phyloP scores from a whole-genome alignment of 2,888 invertebrate genomes.

The Scelioninae gen. 1 region DNA sequence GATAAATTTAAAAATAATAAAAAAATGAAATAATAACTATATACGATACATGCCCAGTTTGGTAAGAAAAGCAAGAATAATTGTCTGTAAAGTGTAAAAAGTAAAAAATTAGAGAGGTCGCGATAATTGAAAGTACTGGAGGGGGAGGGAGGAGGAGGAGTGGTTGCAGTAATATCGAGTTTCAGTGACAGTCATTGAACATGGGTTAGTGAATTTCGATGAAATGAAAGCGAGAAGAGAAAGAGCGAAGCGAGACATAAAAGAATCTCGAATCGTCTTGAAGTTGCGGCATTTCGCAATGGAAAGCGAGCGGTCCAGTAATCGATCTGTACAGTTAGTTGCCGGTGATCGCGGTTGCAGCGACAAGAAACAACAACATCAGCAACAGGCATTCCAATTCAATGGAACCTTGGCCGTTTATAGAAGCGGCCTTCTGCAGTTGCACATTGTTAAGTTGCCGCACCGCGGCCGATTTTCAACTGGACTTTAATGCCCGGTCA shows the following conservation, averaged over 20 bases:
- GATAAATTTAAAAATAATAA: too few relatives aligned
- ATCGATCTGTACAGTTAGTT: conserved; percentile 70
- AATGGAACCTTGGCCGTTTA: conserved; percentile 68
- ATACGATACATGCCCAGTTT: not conserved
- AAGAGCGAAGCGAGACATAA: conserved; percentile 52
- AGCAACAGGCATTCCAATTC: conserved; percentile 38
- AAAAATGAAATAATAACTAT: too few relatives aligned
- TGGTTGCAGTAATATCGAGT: conserved; percentile 20
- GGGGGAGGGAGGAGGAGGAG: conserved; percentile 15
- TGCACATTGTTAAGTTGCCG: conserved; percentile 26
- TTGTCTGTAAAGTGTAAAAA: not conserved
- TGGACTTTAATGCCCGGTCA: conserved; percentile 44
- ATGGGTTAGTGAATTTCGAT: conserved; percentile 42
- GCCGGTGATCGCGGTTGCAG: conserved; percentile 56
- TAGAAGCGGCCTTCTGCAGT: conserved; percentile 67
- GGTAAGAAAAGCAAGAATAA: conserved; percentile 19
- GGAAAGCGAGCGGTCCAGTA: conserved; percentile 71
- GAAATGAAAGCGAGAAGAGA: conserved; percentile 69
- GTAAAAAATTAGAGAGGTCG: conserved; percentile 16
- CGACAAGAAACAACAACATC: conserved; percentile 59
- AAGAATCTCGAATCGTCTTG: conserved; percentile 57
- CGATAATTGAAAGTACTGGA: conserved; percentile 4
- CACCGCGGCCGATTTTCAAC: conserved; percentile 6
- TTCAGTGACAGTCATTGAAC: conserved; percentile 43
- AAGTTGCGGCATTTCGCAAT: conserved; percentile 60